Base-by-base conservation (phyloP, 2,113 vertebrate genomes). In the Saccopteryx leptura region DNA sequence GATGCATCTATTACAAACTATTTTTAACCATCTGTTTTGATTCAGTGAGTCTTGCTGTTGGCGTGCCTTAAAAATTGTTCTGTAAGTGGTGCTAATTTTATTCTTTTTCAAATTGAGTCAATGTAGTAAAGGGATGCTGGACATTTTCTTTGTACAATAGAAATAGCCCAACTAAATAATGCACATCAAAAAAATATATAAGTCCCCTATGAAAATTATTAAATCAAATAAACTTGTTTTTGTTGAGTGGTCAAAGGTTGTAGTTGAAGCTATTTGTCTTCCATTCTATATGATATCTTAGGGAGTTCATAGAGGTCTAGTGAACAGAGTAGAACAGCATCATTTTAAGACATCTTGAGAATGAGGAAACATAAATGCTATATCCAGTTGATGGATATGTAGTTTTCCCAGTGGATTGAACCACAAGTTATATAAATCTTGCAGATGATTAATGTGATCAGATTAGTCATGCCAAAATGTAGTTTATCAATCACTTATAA, bases 361-460 rank as follows among this genome's bases (percentile, higher is more conserved):
- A 95, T 75, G 2, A 94, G 52, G 65, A 82, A 81, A 82, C 72
- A 79, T 31, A 92, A 92, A 81, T 6, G 1, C 18, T 82, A 10
- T 12, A 31, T 78, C 65, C 71, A 76, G 28, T 19, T 90, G 58
- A 74, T 68, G 95, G 54, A 96, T 96, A 92, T 31, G 23, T 50
- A 61, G n/a, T 87, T 89, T 94, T n/a, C 83, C 63, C 69, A 87
- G 0, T 15, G 63, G 68, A 86, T 9, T 93, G 88, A 97, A 33
- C 24, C 54, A 39, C 11, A 56, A 71, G 17, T 39, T 91, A 71
- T 19, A 85, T 86, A 92, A 94, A 81, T 87, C 60, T 66, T 74
- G 61, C 89, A 92, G 88, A 87, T 93, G 60, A 85, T 7, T n/a
- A 75, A 79, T 63, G 18, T 75, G 23, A 88, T 94, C 84, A 92